These are phyloP conservation scores for Phyllostomus hastatus DNA, from an alignment of 2,113 vertebrate genomes.

Conservation along the genomic window DNA sequence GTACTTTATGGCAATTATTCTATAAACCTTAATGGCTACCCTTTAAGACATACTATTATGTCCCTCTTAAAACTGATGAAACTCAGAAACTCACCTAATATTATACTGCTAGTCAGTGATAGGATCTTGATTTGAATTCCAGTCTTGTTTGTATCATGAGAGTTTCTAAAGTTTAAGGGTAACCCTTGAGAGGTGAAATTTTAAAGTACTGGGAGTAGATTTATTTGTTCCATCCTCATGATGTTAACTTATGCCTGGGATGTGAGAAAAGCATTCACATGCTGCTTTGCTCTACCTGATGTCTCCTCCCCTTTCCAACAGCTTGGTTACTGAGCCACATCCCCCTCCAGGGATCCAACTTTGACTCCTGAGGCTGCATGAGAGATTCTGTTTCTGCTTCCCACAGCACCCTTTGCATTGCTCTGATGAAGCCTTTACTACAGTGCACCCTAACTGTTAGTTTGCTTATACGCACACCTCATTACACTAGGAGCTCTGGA, in stretches of 20 bases:
- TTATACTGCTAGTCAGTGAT: not conserved
- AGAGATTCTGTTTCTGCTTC: not conserved
- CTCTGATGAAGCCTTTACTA: not conserved
- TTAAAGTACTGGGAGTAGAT: not conserved
- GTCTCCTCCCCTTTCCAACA: not conserved
- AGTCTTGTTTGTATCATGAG: not conserved
- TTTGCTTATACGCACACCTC: not conserved
- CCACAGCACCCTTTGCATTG: not conserved
- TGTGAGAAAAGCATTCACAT: not conserved
- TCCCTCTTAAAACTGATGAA: not conserved
- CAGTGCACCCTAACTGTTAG: not conserved
- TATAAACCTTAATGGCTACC: not conserved
- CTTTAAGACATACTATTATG: not conserved
- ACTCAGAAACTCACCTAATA: not conserved
- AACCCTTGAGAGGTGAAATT: not conserved
- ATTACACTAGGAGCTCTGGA: not conserved
- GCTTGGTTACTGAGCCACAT: not conserved
- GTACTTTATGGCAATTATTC: not conserved
- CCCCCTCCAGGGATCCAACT: not conserved
- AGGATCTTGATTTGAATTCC: slow-evolving; percentile 30
- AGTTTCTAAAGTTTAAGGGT: not conserved
- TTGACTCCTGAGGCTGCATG: not conserved
- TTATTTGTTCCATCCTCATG: not conserved
- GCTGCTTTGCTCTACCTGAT: not conserved
- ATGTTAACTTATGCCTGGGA: not conserved